A percentile compares a stretch with the other conserved stretches of the same genome.
Conservation (phyloP, 1,140 invertebrate species). For the Rhyacophila brunnea region DNA sequence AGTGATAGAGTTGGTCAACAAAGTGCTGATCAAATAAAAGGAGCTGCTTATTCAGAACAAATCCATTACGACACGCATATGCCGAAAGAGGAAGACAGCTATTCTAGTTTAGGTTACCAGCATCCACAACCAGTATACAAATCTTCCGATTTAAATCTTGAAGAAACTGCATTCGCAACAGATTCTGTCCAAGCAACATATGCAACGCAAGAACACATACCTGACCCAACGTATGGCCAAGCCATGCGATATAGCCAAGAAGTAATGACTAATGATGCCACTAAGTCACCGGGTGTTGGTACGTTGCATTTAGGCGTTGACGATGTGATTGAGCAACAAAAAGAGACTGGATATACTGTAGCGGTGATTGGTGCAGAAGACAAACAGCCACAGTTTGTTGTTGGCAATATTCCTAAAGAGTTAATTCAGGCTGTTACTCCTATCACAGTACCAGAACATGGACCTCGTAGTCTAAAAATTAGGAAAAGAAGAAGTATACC, state of each 20-base stretch:
- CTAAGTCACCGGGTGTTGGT: conserved; percentile 44
- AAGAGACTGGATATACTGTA: conserved; percentile 40
- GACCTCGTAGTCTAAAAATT: conserved; percentile 53
- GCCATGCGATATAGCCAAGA: conserved; percentile 24
- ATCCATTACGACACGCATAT: conserved; percentile 46
- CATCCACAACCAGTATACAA: conserved; percentile 31
- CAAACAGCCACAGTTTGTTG: conserved; percentile 52
- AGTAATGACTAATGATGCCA: conserved; percentile 40
- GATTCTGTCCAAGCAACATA: conserved; percentile 17
- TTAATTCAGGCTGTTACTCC: conserved; percentile 54
- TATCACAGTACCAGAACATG: conserved; percentile 59
- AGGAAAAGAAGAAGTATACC: conserved; percentile 37
- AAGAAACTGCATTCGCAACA: conserved; percentile 11
- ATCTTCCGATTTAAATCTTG: conserved; percentile 9
- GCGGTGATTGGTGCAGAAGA: conserved; percentile 37
- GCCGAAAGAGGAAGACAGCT: conserved; percentile 44
- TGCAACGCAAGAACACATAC: background rate
- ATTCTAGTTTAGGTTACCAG: conserved; percentile 15
- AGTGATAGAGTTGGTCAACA: conserved; percentile 46
- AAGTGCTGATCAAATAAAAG: conserved; percentile 48
- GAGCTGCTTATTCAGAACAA: conserved; percentile 48
- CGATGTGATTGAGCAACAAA: conserved; percentile 43
- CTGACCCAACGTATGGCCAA: conserved; percentile 24
- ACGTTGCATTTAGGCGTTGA: conserved; percentile 50
- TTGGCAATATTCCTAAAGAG: conserved; percentile 58